phyloP scores from a whole-genome alignment of 2,888 invertebrate genomes.

The Thymelicus sylvestris region DNA sequence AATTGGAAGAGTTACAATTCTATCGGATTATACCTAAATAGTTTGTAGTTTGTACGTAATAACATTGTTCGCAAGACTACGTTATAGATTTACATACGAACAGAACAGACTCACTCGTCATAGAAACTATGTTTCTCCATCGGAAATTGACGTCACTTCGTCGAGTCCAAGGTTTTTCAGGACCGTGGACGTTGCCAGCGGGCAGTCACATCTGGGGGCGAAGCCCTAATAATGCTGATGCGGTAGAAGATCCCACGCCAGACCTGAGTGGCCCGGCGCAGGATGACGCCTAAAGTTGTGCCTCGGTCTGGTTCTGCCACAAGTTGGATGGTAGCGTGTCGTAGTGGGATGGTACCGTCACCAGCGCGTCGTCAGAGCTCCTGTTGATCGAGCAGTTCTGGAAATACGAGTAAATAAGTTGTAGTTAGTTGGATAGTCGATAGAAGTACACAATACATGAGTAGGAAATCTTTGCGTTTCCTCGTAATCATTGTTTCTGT shows the following conservation, averaged over 20 bases:
- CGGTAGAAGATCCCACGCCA: conserved; percentile 54
- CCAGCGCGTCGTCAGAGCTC: conserved; percentile 88
- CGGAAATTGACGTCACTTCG: conserved; percentile 25
- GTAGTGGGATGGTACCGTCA: conserved; percentile 91
- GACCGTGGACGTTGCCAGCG: conserved; percentile 60
- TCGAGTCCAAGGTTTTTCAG: conserved; percentile 70
- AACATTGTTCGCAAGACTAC: conserved; percentile 33
- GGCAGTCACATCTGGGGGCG: conserved; percentile 48
- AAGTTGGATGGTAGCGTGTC: conserved; percentile 84
- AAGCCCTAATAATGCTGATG: conserved; percentile 61
- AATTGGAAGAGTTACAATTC: conserved; percentile 46
- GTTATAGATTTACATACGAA: conserved; percentile 18
- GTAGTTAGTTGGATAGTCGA: too few species aligned
- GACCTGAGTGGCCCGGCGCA: conserved; percentile 52
- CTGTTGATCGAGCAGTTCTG: conserved; percentile 89
- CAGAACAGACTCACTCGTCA: conserved; percentile 26
- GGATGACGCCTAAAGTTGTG: conserved; percentile 68
- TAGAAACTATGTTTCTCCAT: conserved; percentile 43
- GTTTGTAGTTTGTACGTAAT: conserved; percentile 64
- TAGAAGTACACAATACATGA: too few species aligned
- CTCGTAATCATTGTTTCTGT: too few species aligned
- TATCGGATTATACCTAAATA: conserved; percentile 48
- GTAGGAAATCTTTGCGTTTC: too few species aligned
- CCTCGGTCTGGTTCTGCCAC: conserved; percentile 75
- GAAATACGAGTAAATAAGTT: conserved; percentile 47